Base-by-base conservation (phyloP, 2,113 vertebrate species). In the Salvelinus sp. region DNA sequence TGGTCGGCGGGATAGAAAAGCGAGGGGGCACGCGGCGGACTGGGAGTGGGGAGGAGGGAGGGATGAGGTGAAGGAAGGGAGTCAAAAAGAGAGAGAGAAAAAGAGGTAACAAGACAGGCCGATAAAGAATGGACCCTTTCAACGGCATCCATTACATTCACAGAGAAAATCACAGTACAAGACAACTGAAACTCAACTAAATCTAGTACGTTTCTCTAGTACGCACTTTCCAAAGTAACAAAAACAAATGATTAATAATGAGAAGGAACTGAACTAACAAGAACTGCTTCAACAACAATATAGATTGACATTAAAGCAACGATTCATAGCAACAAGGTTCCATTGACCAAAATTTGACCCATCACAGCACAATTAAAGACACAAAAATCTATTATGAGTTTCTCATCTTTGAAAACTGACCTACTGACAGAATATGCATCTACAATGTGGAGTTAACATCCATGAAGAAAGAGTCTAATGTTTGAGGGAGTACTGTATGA, bases 381-480 rank as follows among this genome's bases (percentile, higher is more conserved):
- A 99, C 98, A 98, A 98, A 99, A 99, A 99, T 98, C 98, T 98
- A 99, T 99, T 98, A 98, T 92, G 88, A 92, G 96, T 98, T 99
- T 99, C 98, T 99, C 98, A 99, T 99, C 98, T 97, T 98, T 95
- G 88, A 81, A 54, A 84, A 72, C 83, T 86, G 88, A 90, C 73
- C 82, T 87, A 79, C 78, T 83, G 70, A 72, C 27, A 14, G 13
- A 77, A 62, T 64, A 38, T 73, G 50, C 58, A 27, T 78, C 47
- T 70, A 72, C 82, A 86, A 38, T 76, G 79, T 85, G 66, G 81
- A 84, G 27, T 65, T 50, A 16, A 62, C 58, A 62, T 54, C 16
- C 50, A 54, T 23, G 58, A 22, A 62, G 20, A n/a, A 20, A 60
- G 58, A 22, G 6, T 22, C 81, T 85, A 84, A 83, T 22, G 58